These are phyloP conservation scores for Onychomys leucogaster DNA, from an alignment of 2,797 vertebrate genomes.

Conservation along the genomic window DNA sequence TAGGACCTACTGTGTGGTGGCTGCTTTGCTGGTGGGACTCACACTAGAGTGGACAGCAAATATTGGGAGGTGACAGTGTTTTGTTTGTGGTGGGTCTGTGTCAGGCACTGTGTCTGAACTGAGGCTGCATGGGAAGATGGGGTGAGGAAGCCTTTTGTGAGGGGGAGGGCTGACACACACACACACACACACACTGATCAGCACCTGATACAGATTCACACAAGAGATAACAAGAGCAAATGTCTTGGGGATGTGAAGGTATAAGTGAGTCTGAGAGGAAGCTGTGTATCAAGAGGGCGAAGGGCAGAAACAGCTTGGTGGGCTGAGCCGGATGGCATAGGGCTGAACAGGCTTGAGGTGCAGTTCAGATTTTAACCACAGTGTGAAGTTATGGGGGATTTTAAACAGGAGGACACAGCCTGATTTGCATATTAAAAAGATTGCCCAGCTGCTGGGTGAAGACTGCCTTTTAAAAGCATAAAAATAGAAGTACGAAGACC, in stretches of 20 bases:
- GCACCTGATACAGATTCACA: background rate
- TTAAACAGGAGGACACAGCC: conserved; percentile 30
- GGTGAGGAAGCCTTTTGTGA: background rate
- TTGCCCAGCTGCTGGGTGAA: conserved; percentile 69
- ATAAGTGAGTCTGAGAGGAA: background rate
- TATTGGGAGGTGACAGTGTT: background rate
- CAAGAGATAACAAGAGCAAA: background rate
- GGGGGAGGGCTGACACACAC: background rate
- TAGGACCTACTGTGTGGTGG: background rate
- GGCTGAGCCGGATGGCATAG: background rate
- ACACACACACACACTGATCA: too few species aligned
- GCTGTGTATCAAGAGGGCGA: background rate
- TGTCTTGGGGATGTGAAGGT: background rate
- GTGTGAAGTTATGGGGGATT: conserved; percentile 39
- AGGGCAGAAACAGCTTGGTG: background rate
- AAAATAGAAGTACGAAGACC: conserved; percentile 66
- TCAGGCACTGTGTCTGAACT: background rate
- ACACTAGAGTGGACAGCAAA: background rate
- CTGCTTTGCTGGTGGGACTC: background rate
- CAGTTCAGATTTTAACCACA: background rate
- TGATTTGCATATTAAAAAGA: conserved; percentile 73
- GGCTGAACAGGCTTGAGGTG: background rate
- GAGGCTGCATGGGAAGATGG: background rate
- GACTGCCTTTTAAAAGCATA: conserved; percentile 58
- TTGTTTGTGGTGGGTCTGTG: background rate